Conservation (phyloP, 2,113 vertebrate species). For the Rynchops niger region DNA sequence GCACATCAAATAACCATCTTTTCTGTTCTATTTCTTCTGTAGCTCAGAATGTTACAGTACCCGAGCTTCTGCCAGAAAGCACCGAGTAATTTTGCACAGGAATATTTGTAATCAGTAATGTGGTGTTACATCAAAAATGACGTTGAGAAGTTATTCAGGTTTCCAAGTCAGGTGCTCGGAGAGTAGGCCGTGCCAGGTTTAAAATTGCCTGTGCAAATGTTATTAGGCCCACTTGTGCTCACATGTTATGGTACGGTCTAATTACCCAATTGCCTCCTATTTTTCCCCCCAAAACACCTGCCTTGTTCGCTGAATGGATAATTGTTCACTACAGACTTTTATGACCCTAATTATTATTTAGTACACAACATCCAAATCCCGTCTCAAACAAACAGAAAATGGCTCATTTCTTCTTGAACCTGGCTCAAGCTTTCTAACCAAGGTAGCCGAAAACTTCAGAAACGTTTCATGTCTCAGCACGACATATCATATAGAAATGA, state of each 20-base stretch:
- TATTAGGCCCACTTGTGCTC: constrained; percentile 19
- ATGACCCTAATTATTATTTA: constrained; percentile 56
- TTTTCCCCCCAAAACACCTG: constrained; percentile 40
- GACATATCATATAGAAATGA: background rate
- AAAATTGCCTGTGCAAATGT: constrained; percentile 53
- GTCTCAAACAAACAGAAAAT: background rate
- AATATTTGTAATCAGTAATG: background rate
- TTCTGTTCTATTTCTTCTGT: background rate
- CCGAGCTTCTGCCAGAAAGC: background rate
- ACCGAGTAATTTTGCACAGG: background rate
- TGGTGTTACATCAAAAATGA: background rate
- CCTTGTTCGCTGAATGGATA: constrained; percentile 34
- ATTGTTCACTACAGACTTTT: constrained; percentile 45
- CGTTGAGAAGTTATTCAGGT: background rate
- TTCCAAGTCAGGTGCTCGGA: constrained; percentile 8
- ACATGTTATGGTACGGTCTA: background rate
- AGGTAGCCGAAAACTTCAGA: background rate
- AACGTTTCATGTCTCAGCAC: background rate
- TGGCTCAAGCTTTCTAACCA: background rate
- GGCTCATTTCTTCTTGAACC: background rate
- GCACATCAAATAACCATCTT: background rate
- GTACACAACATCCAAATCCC: background rate
- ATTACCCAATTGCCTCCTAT: constrained; percentile 45
- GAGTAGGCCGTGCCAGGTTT: background rate
- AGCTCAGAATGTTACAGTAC: background rate